Base-by-base conservation (phyloP, 2,113 vertebrate species). In the Danionella cerebrum region DNA sequence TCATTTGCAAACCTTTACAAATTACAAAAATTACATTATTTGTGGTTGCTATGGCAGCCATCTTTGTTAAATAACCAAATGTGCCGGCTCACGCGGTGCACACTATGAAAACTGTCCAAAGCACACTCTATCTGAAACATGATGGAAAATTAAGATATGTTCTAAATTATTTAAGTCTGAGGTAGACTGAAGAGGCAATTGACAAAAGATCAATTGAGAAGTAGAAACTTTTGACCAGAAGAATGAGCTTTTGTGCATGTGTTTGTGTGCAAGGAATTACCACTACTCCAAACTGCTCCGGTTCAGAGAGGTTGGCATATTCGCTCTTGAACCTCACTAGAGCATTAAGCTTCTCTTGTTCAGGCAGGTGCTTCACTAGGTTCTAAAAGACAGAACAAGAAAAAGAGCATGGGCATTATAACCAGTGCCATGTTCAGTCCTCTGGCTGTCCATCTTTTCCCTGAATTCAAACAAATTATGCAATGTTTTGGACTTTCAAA, bases 221-320 rank as follows among this genome's bases (percentile, higher is more conserved):
- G n/a, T n/a, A n/a, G n/a, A n/a, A n/a, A n/a, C n/a, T n/a, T n/a
- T n/a, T 45, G 18, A 45, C n/a, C 29, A 31, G 47, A 44, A 31
- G 10, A 22, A 47, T 60, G 25, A 38, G 48, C 33, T 16, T 47
- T 16, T 27, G 36, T 39, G 38, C 42, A 29, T 39, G 24, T 51
- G n/a, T 35, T 14, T 51, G 8, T 21, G 14, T 65, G 19, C 33
- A 13, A 35, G 2, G 21, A 93, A 94, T 95, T 74, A 98, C 96
- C 91, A 96, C 90, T 75, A 98, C 85, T 51, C 91, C 92, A 82
- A 98, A 98, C 78, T 98, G 95, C 72, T 98, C 96, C 0, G 96
- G 94, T 73, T 97, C 96, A 55, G 92, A 92, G 54, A 98, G 87
- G 80, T 84, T 90, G 64, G 82, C 73, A 67, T 93, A 97, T 48